Percentiles rank a stretch among this genome's conserved stretches.
Conservation (phyloP, 1,140 invertebrate genomes). For the Drosophila varians region DNA sequence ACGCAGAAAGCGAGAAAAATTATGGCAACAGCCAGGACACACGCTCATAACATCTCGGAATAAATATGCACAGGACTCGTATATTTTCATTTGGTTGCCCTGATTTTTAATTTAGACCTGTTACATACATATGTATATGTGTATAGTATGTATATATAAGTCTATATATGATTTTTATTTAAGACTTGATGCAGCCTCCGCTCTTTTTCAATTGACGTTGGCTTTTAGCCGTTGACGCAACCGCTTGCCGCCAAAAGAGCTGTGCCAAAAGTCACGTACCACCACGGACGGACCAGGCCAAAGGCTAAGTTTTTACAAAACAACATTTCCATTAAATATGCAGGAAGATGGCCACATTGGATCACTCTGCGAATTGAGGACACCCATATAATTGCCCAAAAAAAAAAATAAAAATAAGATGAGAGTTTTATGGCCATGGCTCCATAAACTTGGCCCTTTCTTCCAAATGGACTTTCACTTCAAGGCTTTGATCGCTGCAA, state of each 20-base stretch:
- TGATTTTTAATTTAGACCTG: constrained; percentile 23
- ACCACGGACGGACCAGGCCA: constrained; percentile 13
- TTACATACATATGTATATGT: neutral
- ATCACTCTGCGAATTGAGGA: constrained; percentile 47
- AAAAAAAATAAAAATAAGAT: neutral
- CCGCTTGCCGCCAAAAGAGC: constrained; percentile 33
- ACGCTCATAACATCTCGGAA: constrained; percentile 15
- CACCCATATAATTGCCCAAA: constrained; percentile 41
- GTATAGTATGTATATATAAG: neutral
- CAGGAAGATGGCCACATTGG: constrained; percentile 47
- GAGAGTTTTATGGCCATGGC: constrained; percentile 27
- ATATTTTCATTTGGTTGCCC: constrained; percentile 40
- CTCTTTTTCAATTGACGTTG: constrained; percentile 23
- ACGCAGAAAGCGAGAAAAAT: constrained; percentile 19
- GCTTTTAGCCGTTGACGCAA: constrained; percentile 54
- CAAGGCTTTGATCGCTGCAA: constrained; percentile 1
- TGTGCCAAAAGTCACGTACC: constrained; percentile 72
- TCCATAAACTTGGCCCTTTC: constrained; percentile 33
- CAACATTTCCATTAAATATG: constrained; percentile 58
- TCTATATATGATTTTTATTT: constrained; percentile 38
- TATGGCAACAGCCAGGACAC: constrained; percentile 36
- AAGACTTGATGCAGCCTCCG: constrained; percentile 31
- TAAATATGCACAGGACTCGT: constrained; percentile 39
- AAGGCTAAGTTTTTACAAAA: constrained; percentile 18
- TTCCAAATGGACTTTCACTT: constrained; percentile 10